A percentile compares a stretch with the other conserved stretches of the same genome.
Evolutionary conservation across 1,140 invertebrate genomes (phyloP).

Genomic region (Apolygus lucorum): DNA sequence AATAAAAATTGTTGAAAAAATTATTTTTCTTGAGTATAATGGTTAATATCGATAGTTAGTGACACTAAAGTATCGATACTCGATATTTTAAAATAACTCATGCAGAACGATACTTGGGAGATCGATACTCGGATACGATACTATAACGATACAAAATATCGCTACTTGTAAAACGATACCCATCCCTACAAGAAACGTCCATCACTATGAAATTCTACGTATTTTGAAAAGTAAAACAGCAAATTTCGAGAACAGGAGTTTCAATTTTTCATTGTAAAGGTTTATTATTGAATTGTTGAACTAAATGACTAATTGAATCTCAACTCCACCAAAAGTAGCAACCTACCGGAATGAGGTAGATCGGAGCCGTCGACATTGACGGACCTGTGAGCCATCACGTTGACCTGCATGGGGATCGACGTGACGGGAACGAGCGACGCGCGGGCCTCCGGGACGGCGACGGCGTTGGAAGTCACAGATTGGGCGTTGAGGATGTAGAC

Average conservation of each 20-base stretch:
- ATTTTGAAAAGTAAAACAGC: background rate
- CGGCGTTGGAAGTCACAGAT: background rate
- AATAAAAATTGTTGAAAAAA: too few species aligned
- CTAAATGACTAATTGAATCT: background rate
- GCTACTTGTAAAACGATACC: too few species aligned
- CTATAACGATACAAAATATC: too few species aligned
- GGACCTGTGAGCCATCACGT: constrained; percentile 29
- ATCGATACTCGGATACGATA: too few species aligned
- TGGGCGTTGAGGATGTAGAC: background rate
- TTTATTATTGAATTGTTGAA: background rate
- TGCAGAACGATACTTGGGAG: too few species aligned
- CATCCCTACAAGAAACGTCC: background rate
- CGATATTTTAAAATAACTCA: too few species aligned
- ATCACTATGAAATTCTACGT: constrained; percentile 9
- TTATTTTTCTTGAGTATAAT: too few species aligned
- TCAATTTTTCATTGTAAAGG: too few species aligned
- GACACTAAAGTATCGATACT: too few species aligned
- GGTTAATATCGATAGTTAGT: too few species aligned
- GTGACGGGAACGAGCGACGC: constrained; percentile 2
- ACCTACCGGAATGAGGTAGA: constrained; percentile 30
- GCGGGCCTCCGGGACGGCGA: background rate
- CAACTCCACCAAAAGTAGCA: background rate
- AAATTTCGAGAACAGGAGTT: too few species aligned
- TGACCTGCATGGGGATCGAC: constrained; percentile 17
- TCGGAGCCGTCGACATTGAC: constrained; percentile 30